Base-by-base conservation (phyloP, 1,140 invertebrate species). In the Cherax destructor region DNA sequence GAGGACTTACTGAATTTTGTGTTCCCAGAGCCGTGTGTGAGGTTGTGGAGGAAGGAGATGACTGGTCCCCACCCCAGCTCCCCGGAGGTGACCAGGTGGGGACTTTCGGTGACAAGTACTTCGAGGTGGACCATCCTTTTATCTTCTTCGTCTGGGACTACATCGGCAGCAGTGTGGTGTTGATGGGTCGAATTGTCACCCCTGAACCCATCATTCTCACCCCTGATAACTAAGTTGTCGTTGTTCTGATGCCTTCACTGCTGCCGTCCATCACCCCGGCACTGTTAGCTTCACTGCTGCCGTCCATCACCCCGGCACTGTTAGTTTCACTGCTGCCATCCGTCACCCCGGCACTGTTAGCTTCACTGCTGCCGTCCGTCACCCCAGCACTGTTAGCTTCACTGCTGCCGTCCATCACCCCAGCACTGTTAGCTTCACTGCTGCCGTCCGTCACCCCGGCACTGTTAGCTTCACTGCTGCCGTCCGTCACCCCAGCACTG, bases 81-180 rank as follows among this genome's bases (percentile, higher is more conserved):
- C 18, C 69, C 21, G 77, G 56, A 65, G 92, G 77, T 0, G 93
- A 94, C 81, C 86, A 92, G 74, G 87, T 94, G 52, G 90, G 94
- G 92, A 88, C 86, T 86, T 86, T 93, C 86, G 93, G 94, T 18
- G 94, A 94, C 78, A 94, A 94, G 83, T 94, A 94, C 86, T 95
- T 95, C 92, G 94, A 95, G 93, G 94, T 95, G 50, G 94, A 95
- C 91, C 94, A 94, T 81, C 94, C 94, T 3, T 95, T 95, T 88
- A 76, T 95, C n/a, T 94, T 95, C 92, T 94, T 95, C 86, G 94
- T 95, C 74, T 94, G 94, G 94, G 94, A 95, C 91, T 94, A 95
- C 90, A 93, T 93, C 77, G 94, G 92, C 72, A 94, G 94, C 78
- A 94, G 93, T 83, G 91, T 95, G 24, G 85, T 95, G 7, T 94